phyloP scores from a whole-genome alignment of 2,888 invertebrate genomes.

The Eupeodes luniger region DNA sequence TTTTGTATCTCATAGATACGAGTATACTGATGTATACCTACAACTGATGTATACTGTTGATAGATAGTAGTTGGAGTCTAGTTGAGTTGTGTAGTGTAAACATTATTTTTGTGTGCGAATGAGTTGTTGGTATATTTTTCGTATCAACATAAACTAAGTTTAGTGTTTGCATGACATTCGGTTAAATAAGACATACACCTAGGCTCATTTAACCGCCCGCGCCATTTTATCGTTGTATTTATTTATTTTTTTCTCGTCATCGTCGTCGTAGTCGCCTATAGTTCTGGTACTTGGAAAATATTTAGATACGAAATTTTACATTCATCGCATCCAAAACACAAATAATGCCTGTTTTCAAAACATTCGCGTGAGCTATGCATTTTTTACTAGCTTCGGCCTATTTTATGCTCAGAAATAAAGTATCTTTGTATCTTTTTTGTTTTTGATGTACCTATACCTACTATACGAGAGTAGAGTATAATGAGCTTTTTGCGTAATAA shows the following conservation, averaged over 20 bases:
- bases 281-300: neutral
- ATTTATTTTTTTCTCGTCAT: slow-evolving; percentile 2
- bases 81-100: slow-evolving; percentile 59
- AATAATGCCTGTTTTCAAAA: slow-evolving; percentile 1
- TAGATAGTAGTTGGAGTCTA: slow-evolving; percentile 74
- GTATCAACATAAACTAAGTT: slow-evolving; percentile 77
- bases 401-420: slow-evolving; percentile 16
- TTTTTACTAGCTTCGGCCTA: slow-evolving; percentile 24
- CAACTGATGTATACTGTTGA: too few relatives aligned
- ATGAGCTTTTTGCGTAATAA: slow-evolving; percentile 46
- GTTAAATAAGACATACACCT: slow-evolving; percentile 78
- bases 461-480: neutral
- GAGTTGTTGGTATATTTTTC: slow-evolving; percentile 67
- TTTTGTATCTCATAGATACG: slow-evolving; percentile 17
- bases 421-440: slow-evolving; percentile 8
- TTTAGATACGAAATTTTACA: slow-evolving; percentile 6
- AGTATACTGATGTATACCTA: neutral
- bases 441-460: neutral
- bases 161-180: slow-evolving; percentile 80
- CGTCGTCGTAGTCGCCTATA: too few relatives aligned
- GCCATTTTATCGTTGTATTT: slow-evolving; percentile 39
- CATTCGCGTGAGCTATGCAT: slow-evolving; percentile 35
- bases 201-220: slow-evolving; percentile 57
- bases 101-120: slow-evolving; percentile 68
- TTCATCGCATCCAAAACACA: neutral